Percentiles rank a stretch among this genome's conserved stretches.
Evolutionary conservation across 2,888 invertebrate species (phyloP).

Genomic region (Microplitis manilae): DNA sequence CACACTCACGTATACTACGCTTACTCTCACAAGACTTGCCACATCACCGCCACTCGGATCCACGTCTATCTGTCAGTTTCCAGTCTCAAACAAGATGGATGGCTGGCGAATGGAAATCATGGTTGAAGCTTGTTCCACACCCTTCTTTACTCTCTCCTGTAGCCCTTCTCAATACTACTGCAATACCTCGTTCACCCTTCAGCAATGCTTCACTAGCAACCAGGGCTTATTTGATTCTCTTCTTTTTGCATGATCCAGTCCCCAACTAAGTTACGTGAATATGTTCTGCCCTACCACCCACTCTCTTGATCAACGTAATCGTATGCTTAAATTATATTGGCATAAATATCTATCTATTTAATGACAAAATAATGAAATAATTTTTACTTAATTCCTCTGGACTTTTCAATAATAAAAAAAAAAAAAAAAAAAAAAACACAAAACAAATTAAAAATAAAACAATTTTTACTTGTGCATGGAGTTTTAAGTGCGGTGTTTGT

Average conservation of each 20-base stretch:
- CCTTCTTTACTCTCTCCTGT: conserved; percentile 47
- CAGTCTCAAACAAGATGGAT: conserved; percentile 78
- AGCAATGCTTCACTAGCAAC: conserved; percentile 46
- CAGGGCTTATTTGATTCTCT: conserved; percentile 51
- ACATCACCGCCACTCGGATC: conserved; percentile 71
- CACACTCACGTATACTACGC: conserved; percentile 24
- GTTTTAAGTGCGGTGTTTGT: no score
- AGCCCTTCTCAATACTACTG: conserved; percentile 46
- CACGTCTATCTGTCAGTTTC: conserved; percentile 72
- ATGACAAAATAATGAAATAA: neutral
- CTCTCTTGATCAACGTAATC: conserved; percentile 36
- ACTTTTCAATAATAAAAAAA: no score
- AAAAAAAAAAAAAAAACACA: no score
- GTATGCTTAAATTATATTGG: conserved; percentile 39
- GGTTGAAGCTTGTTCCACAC: conserved; percentile 69
- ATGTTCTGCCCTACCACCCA: conserved; percentile 5
- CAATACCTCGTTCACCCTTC: conserved; percentile 51
- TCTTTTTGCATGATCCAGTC: conserved; percentile 46
- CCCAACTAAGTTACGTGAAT: conserved; percentile 3
- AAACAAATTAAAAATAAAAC: no score
- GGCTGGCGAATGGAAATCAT: conserved; percentile 78
- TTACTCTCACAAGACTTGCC: conserved; percentile 68
- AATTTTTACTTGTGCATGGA: no score
- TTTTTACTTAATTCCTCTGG: no score
- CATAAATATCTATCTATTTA: conserved; percentile 6